Conservation (phyloP, 2,113 vertebrate species). For the Aldabrachelys gigantea region DNA sequence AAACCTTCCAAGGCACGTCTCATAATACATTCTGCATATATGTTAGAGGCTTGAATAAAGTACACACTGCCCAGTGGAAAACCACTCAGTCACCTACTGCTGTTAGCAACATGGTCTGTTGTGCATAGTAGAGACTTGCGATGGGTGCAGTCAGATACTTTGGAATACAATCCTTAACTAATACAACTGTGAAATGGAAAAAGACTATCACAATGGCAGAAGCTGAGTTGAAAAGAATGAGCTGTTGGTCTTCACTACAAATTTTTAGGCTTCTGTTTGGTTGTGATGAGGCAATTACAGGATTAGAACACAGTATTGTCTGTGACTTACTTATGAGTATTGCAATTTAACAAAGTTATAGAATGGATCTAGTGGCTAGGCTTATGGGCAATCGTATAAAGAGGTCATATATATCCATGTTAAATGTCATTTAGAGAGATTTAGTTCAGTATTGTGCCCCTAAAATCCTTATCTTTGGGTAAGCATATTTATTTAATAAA, state of each 20-base stretch:
- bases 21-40: background rate
- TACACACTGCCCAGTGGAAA: background rate
- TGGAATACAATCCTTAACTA: background rate
- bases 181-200: slow-evolving; percentile 32
- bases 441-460: background rate
- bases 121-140: background rate
- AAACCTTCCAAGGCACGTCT: background rate
- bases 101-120: background rate
- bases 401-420: background rate
- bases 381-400: background rate
- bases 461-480: background rate
- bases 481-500: background rate
- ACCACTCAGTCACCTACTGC: background rate
- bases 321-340: background rate
- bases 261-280: slow-evolving; percentile 28
- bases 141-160: background rate
- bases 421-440: background rate
- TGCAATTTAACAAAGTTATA: background rate
- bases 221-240: slow-evolving; percentile 29
- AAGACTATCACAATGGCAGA: background rate
- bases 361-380: background rate
- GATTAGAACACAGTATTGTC: background rate
- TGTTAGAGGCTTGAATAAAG: background rate
- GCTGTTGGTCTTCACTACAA: slow-evolving; percentile 14
- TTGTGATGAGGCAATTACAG: background rate